Evolutionary conservation across 2,113 vertebrate genomes (phyloP).

Genomic region (Hipposideros armiger): DNA sequence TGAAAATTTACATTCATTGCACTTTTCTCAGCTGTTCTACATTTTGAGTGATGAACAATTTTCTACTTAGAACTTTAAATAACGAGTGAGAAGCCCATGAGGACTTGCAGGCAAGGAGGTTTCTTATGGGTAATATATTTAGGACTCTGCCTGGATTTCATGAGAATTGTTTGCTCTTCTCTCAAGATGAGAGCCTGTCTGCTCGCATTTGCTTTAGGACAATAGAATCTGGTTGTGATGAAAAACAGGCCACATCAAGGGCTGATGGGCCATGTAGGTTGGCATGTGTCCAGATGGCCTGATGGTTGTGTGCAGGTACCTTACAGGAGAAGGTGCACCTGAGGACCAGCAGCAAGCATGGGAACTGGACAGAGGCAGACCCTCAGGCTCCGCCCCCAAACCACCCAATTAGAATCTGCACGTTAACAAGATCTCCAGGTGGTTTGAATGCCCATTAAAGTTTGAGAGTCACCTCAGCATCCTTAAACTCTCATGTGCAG

Average conservation of each 20-base stretch:
- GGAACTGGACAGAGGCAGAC: accelerated
- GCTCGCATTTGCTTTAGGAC: not conserved
- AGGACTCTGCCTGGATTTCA: constrained; percentile 6
- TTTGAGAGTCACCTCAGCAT: not conserved
- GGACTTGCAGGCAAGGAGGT: not conserved
- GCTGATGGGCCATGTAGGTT: accelerated
- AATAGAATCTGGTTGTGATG: not conserved
- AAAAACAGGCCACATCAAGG: not conserved
- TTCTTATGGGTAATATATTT: not conserved
- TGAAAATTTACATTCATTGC: constrained; percentile 52
- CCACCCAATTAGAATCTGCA: not conserved
- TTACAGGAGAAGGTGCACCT: not conserved
- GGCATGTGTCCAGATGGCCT: too few relatives aligned
- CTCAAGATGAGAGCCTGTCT: not conserved
- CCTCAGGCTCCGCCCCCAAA: not conserved
- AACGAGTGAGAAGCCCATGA: not conserved
- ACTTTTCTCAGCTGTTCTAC: constrained; percentile 60
- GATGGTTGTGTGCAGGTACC: accelerated
- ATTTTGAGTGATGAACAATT: constrained; percentile 65
- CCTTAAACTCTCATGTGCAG: not conserved
- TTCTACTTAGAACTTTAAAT: constrained; percentile 66
- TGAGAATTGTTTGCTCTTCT: not conserved
- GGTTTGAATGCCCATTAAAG: not conserved
- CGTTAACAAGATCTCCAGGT: not conserved
- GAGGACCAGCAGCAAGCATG: not conserved